Percentiles rank a stretch among this genome's conserved stretches.
These are phyloP conservation scores for Ameiurus melas DNA, from an alignment of 2,113 vertebrate species.

Conservation along the genomic window DNA sequence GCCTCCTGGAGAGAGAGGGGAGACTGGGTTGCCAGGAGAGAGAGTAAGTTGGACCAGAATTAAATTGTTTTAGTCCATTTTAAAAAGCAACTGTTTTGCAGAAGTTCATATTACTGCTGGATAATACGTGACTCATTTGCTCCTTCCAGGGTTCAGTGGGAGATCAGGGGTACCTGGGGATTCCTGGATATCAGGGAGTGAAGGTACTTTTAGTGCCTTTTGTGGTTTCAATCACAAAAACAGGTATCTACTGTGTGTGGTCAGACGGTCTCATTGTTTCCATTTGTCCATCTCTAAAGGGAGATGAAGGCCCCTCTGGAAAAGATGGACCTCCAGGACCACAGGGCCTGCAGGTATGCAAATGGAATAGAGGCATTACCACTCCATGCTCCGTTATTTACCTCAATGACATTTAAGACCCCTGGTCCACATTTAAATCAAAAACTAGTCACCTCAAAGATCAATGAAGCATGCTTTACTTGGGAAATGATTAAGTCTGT, in stretches of 20 bases:
- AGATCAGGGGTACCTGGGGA: conserved; percentile 68
- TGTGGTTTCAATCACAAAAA: conserved; percentile 28
- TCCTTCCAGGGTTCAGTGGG: conserved; percentile 68
- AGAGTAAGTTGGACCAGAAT: conserved; percentile 61
- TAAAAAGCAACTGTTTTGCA: conserved; percentile 28
- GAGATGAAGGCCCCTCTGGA: conserved; percentile 65
- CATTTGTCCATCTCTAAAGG: conserved; percentile 59
- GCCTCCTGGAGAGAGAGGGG: conserved; percentile 66
- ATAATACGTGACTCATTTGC: conserved; percentile 50
- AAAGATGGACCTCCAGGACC: conserved; percentile 59
- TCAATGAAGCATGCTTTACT: conserved; percentile 38
- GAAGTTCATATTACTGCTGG: conserved; percentile 42
- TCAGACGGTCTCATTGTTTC: conserved; percentile 20
- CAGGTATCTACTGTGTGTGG: conserved; percentile 23
- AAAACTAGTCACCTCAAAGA: conserved; percentile 48
- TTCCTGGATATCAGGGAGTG: conserved; percentile 74
- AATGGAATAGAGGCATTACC: background rate
- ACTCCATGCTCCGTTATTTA: conserved; percentile 42
- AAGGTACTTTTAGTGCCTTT: conserved; percentile 66
- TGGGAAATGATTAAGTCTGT: conserved; percentile 52
- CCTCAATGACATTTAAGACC: conserved; percentile 43
- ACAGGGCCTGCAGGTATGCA: conserved; percentile 69
- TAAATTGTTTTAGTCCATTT: conserved; percentile 33
- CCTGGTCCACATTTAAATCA: conserved; percentile 40
- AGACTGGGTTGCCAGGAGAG: conserved; percentile 62